Conservation (phyloP, 2,888 invertebrate genomes). For the Drosophila limbata region DNA sequence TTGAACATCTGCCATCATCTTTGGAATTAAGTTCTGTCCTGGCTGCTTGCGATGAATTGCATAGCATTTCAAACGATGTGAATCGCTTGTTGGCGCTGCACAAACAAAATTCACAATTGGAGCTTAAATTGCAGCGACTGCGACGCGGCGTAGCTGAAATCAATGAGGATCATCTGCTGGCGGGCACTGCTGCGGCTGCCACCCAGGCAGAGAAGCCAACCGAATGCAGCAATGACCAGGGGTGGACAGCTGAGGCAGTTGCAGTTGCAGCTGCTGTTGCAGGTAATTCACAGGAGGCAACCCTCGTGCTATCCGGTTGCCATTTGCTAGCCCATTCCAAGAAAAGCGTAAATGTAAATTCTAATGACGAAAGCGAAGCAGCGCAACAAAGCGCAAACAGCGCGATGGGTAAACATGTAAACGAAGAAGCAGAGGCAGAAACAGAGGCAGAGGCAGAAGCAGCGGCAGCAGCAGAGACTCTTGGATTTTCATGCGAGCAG, state of each 20-base stretch:
- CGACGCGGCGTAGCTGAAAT: constrained; percentile 82
- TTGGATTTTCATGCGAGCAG: constrained; percentile 57
- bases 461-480: constrained; percentile 43
- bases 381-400: constrained; percentile 50
- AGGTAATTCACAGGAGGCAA: constrained; percentile 29
- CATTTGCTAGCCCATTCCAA: constrained; percentile 44
- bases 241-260: constrained; percentile 12
- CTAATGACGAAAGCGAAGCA: constrained; percentile 69
- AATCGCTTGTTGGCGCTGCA: constrained; percentile 80
- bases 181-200: constrained; percentile 65
- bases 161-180: constrained; percentile 82
- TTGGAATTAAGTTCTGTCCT: constrained; percentile 60
- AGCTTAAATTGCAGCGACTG: constrained; percentile 81
- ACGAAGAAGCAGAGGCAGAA: constrained; percentile 31
- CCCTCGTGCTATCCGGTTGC: constrained; percentile 36
- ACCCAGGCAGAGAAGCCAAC: constrained; percentile 53
- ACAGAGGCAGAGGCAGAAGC: constrained; percentile 31
- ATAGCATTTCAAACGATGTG: constrained; percentile 83
- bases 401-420: constrained; percentile 63
- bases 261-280: constrained; percentile 4
- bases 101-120: constrained; percentile 81
- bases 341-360: constrained; percentile 67
- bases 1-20: constrained; percentile 18
- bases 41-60: constrained; percentile 80
- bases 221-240: constrained; percentile 43